Evolutionary conservation across 2,797 vertebrate species (phyloP), one percentile per base, ranked within the genome.

Genomic region (Gymnoscopelus braueri): DNA sequence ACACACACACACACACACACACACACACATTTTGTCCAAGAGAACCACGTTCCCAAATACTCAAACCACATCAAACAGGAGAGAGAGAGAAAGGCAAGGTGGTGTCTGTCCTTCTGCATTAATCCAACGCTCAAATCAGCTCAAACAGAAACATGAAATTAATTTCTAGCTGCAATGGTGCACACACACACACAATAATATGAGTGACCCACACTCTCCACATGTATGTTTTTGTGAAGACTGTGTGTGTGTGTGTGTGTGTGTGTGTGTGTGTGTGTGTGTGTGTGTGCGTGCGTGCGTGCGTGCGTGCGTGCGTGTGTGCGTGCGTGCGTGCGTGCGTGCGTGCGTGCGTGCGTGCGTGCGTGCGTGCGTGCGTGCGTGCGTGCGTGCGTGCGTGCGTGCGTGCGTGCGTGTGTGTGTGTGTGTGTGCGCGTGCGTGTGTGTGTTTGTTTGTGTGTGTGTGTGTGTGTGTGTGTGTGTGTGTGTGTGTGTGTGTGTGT

Each of bases 91-190:
- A 58, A 52, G 15, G 19, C 23, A 67, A n/a, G 53, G 52, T 24
- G 24, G 15, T 68, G 39, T 63, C 62, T n/a, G 60, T 74, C 74
- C 50, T 13, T 4, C 50, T 3, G 13, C 32, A 67, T 69, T 67
- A 70, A 76, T 80, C 77, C 58, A 72, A 62, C 51, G 24, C 50
- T 72, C 32, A 53, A 58, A 81, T 74, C 62, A 66, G 70, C 66
- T 74, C 73, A 71, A 68, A 72, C 44, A 56, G 51, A 81, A 82
- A 74, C 60, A 65, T 78, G 77, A 49, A 69, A 80, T 79, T 7
- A 1, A 73, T 76, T 73, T 74, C 29, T 64, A 54, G 62, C 52
- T 44, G 9, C 61, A 50, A 58, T 32, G 60, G n/a, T n/a, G n/a
- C n/a, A 19, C 54, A 52, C 54, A 66, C 54, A 73, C 72, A 72